A percentile compares a stretch with the other conserved stretches of the same genome.
These are phyloP conservation scores for Siphlonurus alternatus DNA, from an alignment of 2,888 invertebrate genomes.

Conservation along the genomic window DNA sequence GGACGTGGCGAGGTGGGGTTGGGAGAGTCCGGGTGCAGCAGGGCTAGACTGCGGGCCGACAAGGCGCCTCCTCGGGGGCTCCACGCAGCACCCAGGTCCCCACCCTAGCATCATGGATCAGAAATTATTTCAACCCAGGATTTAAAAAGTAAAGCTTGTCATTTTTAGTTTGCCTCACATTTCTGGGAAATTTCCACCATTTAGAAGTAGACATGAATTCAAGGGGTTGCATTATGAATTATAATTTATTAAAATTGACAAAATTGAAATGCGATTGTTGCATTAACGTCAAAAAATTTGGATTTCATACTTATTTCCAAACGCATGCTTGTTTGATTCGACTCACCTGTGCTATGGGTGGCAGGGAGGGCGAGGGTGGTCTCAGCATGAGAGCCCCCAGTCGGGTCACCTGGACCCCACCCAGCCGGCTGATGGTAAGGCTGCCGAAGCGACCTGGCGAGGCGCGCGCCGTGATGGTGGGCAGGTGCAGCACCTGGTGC, in stretches of 20 bases:
- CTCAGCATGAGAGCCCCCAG: background rate
- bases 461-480: background rate
- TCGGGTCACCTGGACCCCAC: background rate
- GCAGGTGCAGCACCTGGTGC: background rate
- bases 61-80: background rate
- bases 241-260: background rate
- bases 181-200: too few relatives aligned
- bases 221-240: background rate
- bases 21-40: background rate
- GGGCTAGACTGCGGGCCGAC: background rate
- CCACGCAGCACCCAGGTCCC: background rate
- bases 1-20: background rate
- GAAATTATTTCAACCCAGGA: background rate
- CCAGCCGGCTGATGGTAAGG: background rate
- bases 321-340: too few relatives aligned
- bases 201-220: background rate
- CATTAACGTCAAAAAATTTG: too few relatives aligned
- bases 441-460: background rate
- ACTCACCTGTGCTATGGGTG: background rate
- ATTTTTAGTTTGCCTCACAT: too few relatives aligned
- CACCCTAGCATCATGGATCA: background rate
- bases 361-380: background rate
- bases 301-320: too few relatives aligned
- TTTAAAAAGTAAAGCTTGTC: too few relatives aligned
- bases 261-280: background rate